phyloP scores from a whole-genome alignment of 2,113 vertebrate species.

The Neofelis nebulosa region DNA sequence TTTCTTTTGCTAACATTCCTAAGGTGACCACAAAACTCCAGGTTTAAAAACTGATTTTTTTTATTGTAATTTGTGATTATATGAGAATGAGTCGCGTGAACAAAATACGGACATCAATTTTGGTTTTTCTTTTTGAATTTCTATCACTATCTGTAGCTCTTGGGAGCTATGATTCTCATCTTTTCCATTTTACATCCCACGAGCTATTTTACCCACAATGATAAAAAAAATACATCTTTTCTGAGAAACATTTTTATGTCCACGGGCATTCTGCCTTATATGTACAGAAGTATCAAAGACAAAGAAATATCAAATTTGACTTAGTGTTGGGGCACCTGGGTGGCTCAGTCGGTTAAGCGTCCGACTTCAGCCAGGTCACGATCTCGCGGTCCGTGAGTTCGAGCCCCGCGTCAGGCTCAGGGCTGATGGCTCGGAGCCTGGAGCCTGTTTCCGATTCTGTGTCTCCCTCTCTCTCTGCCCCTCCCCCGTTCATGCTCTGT shows the following conservation, averaged over 20 bases:
- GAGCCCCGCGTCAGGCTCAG: too few relatives aligned
- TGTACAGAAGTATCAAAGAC: neutral
- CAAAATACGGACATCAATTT: neutral
- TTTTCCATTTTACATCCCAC: slow-evolving; percentile 33
- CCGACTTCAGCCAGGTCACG: too few relatives aligned
- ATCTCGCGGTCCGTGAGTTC: too few relatives aligned
- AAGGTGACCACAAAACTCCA: neutral
- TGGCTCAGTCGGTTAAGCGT: too few relatives aligned
- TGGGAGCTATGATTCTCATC: neutral
- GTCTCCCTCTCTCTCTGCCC: too few relatives aligned
- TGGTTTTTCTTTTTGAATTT: slow-evolving; percentile 35
- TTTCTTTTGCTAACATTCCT: slow-evolving; percentile 16
- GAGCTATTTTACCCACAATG: neutral
- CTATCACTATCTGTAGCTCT: slow-evolving; percentile 17
- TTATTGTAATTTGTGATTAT: neutral
- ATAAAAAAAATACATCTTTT: neutral
- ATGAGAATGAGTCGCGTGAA: neutral
- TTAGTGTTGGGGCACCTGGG: too few relatives aligned
- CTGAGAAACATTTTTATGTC: neutral
- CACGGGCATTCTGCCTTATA: neutral
- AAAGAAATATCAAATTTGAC: neutral
- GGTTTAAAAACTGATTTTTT: neutral
- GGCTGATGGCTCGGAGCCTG: too few relatives aligned
- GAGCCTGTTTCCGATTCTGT: too few relatives aligned
- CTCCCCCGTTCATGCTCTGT: too few relatives aligned